A percentile compares a stretch with the other conserved stretches of the same genome.
phyloP scores from a whole-genome alignment of 2,797 vertebrate genomes.

The Fistularia tabacaria region DNA sequence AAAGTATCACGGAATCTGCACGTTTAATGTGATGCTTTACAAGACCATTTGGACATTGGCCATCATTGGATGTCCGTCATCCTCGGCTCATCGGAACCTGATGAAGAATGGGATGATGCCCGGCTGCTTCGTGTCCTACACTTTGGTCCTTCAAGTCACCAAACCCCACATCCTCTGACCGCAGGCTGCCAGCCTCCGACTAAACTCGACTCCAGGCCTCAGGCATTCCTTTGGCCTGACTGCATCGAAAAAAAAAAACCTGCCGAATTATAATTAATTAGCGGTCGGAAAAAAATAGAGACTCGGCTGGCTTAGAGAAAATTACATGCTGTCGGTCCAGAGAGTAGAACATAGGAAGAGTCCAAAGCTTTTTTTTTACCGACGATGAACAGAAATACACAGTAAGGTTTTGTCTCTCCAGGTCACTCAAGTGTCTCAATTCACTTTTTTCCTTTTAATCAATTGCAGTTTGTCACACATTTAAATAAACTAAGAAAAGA shows the following conservation, averaged over 20 bases:
- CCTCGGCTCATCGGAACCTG: no score
- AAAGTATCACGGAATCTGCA: no score
- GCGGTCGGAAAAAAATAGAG: constrained; percentile 84
- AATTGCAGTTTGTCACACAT: no score
- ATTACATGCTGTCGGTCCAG: constrained; percentile 80
- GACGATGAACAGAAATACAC: constrained; percentile 40
- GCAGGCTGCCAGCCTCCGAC: constrained; percentile 22
- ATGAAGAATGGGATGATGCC: no score
- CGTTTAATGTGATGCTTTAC: no score
- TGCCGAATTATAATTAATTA: constrained; percentile 81
- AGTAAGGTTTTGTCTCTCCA: constrained; percentile 25
- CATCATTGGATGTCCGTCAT: no score
- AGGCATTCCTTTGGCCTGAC: constrained; percentile 80
- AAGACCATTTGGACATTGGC: no score
- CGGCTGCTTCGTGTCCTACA: no score
- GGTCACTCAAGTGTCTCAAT: background rate
- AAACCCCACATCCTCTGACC: constrained; percentile 8
- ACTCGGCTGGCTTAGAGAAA: constrained; percentile 76
- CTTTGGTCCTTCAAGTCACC: no score
- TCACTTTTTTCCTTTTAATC: no score
- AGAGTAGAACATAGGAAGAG: constrained; percentile 64
- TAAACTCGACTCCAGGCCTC: constrained; percentile 56
- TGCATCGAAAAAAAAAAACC: constrained; percentile 68
- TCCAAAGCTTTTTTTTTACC: constrained; percentile 66
- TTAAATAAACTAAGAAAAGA: no score